phyloP scores from a whole-genome alignment of 2,113 vertebrate species.

The Electrona antarctica region DNA sequence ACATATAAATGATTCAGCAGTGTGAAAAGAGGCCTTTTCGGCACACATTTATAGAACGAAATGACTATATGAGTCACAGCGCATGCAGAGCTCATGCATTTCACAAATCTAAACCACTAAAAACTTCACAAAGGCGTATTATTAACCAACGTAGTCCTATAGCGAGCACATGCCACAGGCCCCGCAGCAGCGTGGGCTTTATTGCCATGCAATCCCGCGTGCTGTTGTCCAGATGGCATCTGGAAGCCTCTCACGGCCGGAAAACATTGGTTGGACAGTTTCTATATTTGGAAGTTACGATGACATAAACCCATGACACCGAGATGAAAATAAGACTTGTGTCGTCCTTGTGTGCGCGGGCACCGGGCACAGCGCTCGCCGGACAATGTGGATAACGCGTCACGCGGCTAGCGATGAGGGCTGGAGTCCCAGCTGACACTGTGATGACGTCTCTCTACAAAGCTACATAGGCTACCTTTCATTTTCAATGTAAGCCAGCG shows the following conservation, averaged over 20 bases:
- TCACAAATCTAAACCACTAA: constrained; percentile 19
- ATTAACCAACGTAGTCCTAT: constrained; percentile 39
- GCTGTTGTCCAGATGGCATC: constrained; percentile 49
- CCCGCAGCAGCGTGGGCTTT: constrained; percentile 38
- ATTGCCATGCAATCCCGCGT: constrained; percentile 11
- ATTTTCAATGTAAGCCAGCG: no score
- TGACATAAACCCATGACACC: constrained; percentile 53
- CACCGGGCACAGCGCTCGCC: background rate
- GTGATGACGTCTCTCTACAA: background rate
- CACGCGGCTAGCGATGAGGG: constrained; percentile 9
- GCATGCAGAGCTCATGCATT: constrained; percentile 32
- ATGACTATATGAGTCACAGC: constrained; percentile 41
- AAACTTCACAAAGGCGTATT: constrained; percentile 34
- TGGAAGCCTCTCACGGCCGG: constrained; percentile 40
- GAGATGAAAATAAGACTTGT: constrained; percentile 55
- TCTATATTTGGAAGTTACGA: constrained; percentile 41
- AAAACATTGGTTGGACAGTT: constrained; percentile 43
- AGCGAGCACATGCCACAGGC: constrained; percentile 11
- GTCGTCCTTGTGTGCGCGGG: constrained; percentile 10
- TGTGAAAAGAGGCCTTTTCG: constrained; percentile 21
- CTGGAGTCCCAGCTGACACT: background rate
- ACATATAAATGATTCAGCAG: constrained; percentile 35
- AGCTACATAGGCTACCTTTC: no score
- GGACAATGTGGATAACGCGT: constrained; percentile 30
- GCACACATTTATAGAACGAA: constrained; percentile 26